Evolutionary conservation across 64 coral and sea anemone genomes (phyloP), one percentile per base, ranked within the genome.

Genomic region (Montipora cactus): DNA sequence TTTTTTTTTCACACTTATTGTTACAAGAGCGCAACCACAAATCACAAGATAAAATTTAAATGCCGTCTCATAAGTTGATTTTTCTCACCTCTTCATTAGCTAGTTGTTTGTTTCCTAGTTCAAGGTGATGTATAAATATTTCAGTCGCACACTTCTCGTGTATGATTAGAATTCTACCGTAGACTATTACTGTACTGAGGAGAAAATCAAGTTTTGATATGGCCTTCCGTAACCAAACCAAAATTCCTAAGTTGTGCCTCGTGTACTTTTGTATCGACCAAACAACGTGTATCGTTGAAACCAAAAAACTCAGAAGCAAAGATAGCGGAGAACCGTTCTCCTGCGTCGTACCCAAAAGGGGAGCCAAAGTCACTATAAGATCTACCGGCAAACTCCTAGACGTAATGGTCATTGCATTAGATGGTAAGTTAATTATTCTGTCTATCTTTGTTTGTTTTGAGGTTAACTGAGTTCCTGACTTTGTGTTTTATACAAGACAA

Each of bases 221-320:
- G 18, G 18, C 18, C 68, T 72, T 18, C 68, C 4, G 18, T 14
- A 72, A 19, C 14, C 68, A 72, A 72, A 19, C 52, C 52, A 80
- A 80, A 80, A 51, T 80, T 80, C 48, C 48, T 51, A 80, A 80
- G 8, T 80, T 80, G 48, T 53, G 48, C 47, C 47, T 80, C 78
- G 55, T 53, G 11, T 83, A 83, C 22, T 83, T 83, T 64, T 2
- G 22, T 59, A 10, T 23, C 2, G 80, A 83, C 21, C 57, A 83
- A 62, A 83, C 15, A 61, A 55, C 52, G 2, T 55, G 52, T 55
- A 55, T 55, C 5, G 52, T 55, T 55, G 52, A 55, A 55, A 55
- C 52, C 52, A 2, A 55, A 55, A 55, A 55, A 55, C 52, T 55
- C 2, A 55, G 52, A 55, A 55, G 52, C 18, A 83, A 83, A 83